Evolutionary conservation across 2,888 invertebrate genomes (phyloP).

Genomic region (Periphyllus acericola): DNA sequence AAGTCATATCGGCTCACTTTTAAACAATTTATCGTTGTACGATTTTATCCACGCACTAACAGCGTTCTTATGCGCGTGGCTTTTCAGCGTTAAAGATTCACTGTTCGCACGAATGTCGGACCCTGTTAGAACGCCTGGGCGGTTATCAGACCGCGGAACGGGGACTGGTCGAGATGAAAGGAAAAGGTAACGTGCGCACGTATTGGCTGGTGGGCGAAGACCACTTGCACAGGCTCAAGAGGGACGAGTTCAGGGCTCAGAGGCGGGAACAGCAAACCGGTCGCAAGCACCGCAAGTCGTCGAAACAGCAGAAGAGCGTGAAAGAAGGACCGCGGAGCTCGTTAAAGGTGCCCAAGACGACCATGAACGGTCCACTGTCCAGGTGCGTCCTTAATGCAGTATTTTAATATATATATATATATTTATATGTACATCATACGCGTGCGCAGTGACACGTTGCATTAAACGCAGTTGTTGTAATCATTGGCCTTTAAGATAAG

Average conservation of each 20-base stretch:
- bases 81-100: slow-evolving; percentile 81
- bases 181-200: slow-evolving; percentile 84
- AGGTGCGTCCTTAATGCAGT: background rate
- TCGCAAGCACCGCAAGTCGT: slow-evolving; percentile 63
- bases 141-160: slow-evolving; percentile 82
- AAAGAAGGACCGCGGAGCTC: slow-evolving; percentile 47
- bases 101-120: slow-evolving; percentile 80
- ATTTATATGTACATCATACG: too few relatives aligned
- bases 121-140: slow-evolving; percentile 76
- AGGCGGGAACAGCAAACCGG: slow-evolving; percentile 66
- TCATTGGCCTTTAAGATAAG: too few relatives aligned
- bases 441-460: background rate
- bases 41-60: background rate
- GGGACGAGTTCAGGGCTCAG: slow-evolving; percentile 71
- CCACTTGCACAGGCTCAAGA: slow-evolving; percentile 71
- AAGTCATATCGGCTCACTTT: too few relatives aligned
- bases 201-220: slow-evolving; percentile 87
- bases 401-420: too few relatives aligned
- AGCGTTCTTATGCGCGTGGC: slow-evolving; percentile 61
- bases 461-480: too few relatives aligned
- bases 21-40: too few relatives aligned
- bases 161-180: slow-evolving; percentile 83
- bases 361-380: slow-evolving; percentile 49
- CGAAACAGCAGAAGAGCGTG: slow-evolving; percentile 38
- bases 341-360: slow-evolving; percentile 42